Evolutionary conservation across 2,888 invertebrate species (phyloP), one percentile per base, ranked within the genome.

Genomic region (Podotricha telesiphe): DNA sequence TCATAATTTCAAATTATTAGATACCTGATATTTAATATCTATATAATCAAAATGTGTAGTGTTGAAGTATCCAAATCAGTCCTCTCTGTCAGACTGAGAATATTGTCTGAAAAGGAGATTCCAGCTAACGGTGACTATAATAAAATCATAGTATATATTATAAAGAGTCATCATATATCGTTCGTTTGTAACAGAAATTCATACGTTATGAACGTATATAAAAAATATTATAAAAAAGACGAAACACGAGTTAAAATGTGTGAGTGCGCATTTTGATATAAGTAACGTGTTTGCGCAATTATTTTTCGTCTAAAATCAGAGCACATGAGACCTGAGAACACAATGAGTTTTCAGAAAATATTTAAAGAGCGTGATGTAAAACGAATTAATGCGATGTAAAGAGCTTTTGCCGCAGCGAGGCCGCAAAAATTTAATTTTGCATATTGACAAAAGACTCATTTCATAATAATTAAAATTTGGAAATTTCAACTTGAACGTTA

Each of bases 401-500:
- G 58, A 66, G 59, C 42, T 42, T n/a, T 59, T 28, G 42, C 66
- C 66, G 22, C 50, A 50, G 19, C 17, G 55, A 59, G 59, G 66
- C 59, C 66, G 58, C 66, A 66, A 50, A 66, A 66, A 66, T 66
- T 59, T 59, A 66, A 66, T 59, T 66, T 59, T 59, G 59, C 50
- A 59, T 66, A 66, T 66, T 66, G 66, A 66, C 59, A 59, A 66
- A 66, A 59, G 65, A 47, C 65, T 65, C 59, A 42, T 66, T 66
- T 59, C 66, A 66, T 59, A 48, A 66, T 66, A 45, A 65, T 65
- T 47, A 65, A 65, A 65, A 65, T 55, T 59, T 66, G 42, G 10
- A 56, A 56, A 34, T 59, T 66, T 50, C 50, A 15, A 59, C 40
- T 58, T 34, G 22, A 45, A 42, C 15, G 47, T 34, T 20, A 59